phyloP scores from a whole-genome alignment of 2,888 invertebrate species.

The Didymodactylos carnosus region DNA sequence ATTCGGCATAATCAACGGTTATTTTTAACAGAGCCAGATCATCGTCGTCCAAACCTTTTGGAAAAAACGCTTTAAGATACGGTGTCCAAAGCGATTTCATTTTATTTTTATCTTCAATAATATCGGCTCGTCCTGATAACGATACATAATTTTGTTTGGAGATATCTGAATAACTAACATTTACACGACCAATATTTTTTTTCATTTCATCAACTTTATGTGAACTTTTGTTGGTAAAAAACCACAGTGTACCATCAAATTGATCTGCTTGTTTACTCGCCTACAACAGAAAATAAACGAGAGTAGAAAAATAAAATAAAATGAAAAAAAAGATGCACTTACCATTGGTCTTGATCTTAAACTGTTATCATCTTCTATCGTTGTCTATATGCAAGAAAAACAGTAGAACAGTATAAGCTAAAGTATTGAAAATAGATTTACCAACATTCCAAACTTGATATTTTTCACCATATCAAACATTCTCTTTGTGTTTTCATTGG shows the following conservation, averaged over 20 bases:
- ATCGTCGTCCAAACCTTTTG: not conserved
- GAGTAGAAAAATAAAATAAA: too few species aligned
- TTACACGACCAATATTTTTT: not conserved
- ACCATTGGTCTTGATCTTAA: not conserved
- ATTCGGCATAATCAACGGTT: not conserved
- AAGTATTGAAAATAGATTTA: too few species aligned
- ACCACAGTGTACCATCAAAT: not conserved
- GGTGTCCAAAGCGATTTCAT: not conserved
- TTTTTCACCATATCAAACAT: not conserved
- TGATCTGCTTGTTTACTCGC: not conserved
- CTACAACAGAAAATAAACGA: too few species aligned
- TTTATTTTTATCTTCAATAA: not conserved
- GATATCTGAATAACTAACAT: not conserved
- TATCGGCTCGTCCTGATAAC: not conserved
- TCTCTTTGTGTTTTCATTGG: not conserved
- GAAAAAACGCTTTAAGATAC: not conserved
- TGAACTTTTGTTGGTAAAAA: not conserved
- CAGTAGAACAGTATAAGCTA: not conserved
- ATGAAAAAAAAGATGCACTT: too few species aligned
- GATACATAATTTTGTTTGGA: not conserved
- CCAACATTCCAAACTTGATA: not conserved
- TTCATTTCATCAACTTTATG: not conserved
- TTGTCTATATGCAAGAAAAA: not conserved
- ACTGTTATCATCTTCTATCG: not conserved
- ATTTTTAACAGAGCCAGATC: not conserved